Evolutionary conservation across 2,797 vertebrate species (phyloP).

Genomic region (Anguilla pacifica): DNA sequence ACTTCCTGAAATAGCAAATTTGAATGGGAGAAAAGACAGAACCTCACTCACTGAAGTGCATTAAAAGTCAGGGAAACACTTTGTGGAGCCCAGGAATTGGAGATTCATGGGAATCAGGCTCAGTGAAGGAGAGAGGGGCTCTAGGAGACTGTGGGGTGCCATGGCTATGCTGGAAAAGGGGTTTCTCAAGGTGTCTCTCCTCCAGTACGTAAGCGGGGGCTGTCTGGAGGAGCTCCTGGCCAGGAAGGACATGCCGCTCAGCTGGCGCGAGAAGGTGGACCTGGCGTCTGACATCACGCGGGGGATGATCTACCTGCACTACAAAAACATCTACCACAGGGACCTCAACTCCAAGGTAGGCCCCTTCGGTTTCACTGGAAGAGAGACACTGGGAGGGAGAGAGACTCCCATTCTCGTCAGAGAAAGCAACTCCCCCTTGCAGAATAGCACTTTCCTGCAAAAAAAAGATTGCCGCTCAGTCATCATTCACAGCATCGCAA

Average conservation of each 20-base stretch:
- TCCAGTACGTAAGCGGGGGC: constrained; percentile 83
- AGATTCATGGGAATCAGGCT: constrained; percentile 61
- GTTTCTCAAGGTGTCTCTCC: constrained; percentile 47
- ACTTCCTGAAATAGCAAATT: background rate
- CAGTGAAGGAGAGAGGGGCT: constrained; percentile 52
- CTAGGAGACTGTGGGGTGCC: constrained; percentile 63
- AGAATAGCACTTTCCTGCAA: background rate
- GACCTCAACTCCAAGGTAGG: constrained; percentile 76
- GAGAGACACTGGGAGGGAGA: background rate
- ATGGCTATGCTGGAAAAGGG: constrained; percentile 35
- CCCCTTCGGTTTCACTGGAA: background rate
- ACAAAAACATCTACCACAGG: constrained; percentile 87
- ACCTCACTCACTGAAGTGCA: background rate
- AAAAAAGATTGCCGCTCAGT: background rate
- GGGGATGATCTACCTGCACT: constrained; percentile 88
- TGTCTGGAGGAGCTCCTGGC: constrained; percentile 86
- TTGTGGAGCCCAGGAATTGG: background rate
- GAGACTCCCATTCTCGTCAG: background rate
- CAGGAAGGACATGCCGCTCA: constrained; percentile 71
- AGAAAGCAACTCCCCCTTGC: background rate
- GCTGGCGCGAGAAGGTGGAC: constrained; percentile 85
- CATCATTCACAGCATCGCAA: background rate
- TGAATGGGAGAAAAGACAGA: background rate
- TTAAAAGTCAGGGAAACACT: background rate
- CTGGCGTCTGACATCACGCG: constrained; percentile 83